These are phyloP conservation scores for Leptinotarsa peninsularis DNA, from an alignment of 2,888 invertebrate species.

Conservation along the genomic window DNA sequence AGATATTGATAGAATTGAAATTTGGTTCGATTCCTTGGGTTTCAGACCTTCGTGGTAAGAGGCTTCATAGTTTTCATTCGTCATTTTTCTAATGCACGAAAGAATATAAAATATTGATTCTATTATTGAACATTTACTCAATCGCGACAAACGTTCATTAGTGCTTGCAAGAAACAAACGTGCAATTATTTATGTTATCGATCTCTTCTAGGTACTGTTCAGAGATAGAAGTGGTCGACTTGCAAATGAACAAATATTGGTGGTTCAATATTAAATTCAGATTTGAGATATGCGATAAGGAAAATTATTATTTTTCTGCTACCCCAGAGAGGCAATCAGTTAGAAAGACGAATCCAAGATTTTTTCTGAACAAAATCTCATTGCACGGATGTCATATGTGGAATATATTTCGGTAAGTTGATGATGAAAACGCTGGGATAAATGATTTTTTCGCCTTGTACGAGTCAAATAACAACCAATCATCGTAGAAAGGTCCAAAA, in stretches of 20 bases:
- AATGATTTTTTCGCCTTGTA: too few relatives aligned
- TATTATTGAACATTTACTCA: too few relatives aligned
- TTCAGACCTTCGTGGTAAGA: conserved; percentile 53
- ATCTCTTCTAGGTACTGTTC: conserved; percentile 50
- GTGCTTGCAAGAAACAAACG: neutral
- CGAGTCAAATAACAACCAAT: too few relatives aligned
- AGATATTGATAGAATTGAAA: conserved; percentile 49
- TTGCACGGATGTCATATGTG: conserved; percentile 30
- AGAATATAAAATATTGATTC: too few relatives aligned
- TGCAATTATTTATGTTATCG: neutral
- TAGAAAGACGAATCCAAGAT: neutral
- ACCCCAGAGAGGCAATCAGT: neutral
- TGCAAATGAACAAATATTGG: conserved; percentile 51
- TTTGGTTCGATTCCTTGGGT: conserved; percentile 55
- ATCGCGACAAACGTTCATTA: neutral
- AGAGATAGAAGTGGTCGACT: conserved; percentile 52
- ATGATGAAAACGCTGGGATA: neutral
- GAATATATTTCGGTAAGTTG: conserved; percentile 39
- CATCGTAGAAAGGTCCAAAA: too few relatives aligned
- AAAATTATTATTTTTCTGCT: conserved; percentile 26
- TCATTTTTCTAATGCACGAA: too few relatives aligned
- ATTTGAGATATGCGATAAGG: conserved; percentile 45
- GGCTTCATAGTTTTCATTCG: neutral
- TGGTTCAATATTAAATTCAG: conserved; percentile 49
- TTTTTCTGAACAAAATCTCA: conserved; percentile 8